phyloP scores from a whole-genome alignment of 1,140 invertebrate genomes.

The Zaprionus kolodkinae region DNA sequence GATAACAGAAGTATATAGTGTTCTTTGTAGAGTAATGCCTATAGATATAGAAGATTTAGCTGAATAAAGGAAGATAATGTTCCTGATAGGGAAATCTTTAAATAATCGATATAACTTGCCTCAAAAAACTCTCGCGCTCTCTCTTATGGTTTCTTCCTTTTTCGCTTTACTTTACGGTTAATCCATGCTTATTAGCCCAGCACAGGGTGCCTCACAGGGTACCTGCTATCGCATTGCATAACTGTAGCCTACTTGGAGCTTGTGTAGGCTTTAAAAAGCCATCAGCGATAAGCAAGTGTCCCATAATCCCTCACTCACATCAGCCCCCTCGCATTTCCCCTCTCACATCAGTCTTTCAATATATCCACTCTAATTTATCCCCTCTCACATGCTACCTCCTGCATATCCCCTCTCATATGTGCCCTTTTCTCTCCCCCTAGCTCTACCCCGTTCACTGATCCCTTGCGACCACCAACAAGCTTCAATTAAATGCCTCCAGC shows the following conservation, averaged over 20 bases:
- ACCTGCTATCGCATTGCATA: background rate
- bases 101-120: no score
- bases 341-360: no score
- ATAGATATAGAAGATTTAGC: no score
- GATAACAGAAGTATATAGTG: no score
- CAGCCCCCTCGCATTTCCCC: background rate
- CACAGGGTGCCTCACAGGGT: background rate
- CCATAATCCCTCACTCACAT: slow-evolving; percentile 22
- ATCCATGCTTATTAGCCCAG: background rate
- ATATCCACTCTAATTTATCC: background rate
- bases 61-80: no score
- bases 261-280: slow-evolving; percentile 9
- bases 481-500: slow-evolving; percentile 68
- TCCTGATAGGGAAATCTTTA: no score
- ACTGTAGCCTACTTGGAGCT: background rate
- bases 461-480: slow-evolving; percentile 56
- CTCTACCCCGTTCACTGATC: background rate
- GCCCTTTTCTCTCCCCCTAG: background rate
- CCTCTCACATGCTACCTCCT: background rate
- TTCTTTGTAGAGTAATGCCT: no score
- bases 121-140: background rate
- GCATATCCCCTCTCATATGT: no score
- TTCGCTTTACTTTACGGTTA: background rate
- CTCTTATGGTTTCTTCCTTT: background rate
- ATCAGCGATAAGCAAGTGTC: slow-evolving; percentile 65